phyloP scores from a whole-genome alignment of 2,888 invertebrate genomes.

The Leptogaster cylindrica region DNA sequence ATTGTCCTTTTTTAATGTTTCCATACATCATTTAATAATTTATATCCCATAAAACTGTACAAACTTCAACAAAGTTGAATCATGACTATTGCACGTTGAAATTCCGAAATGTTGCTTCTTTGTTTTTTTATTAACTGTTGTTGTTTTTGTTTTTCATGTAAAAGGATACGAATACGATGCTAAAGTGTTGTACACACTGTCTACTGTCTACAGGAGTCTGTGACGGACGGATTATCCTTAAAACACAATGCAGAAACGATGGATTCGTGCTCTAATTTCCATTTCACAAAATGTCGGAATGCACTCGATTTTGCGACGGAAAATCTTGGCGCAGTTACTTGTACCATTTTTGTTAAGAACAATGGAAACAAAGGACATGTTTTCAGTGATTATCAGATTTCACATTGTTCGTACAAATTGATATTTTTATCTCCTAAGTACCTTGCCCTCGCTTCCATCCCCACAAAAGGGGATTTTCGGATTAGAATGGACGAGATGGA shows the following conservation, averaged over 20 bases:
- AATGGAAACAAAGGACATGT: conserved; percentile 27
- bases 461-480: conserved; percentile 9
- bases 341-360: neutral
- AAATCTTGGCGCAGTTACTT: conserved; percentile 5
- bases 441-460: conserved; percentile 26
- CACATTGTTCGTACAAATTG: conserved; percentile 28
- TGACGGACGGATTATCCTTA: conserved; percentile 6
- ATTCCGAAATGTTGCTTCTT: no score
- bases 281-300: neutral
- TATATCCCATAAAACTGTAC: conserved; percentile 31
- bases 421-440: conserved; percentile 37
- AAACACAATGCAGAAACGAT: neutral
- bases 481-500: conserved; percentile 16
- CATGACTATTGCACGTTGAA: no score
- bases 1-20: conserved; percentile 1
- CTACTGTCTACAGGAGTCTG: neutral
- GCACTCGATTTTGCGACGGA: neutral
- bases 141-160: no score
- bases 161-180: no score
- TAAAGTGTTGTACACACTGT: no score
- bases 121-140: no score
- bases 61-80: no score
- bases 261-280: conserved; percentile 14
- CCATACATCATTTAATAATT: conserved; percentile 27
- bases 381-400: conserved; percentile 38